These are phyloP conservation scores for Drepana arcuata DNA, from an alignment of 1,140 invertebrate genomes.

Conservation along the genomic window DNA sequence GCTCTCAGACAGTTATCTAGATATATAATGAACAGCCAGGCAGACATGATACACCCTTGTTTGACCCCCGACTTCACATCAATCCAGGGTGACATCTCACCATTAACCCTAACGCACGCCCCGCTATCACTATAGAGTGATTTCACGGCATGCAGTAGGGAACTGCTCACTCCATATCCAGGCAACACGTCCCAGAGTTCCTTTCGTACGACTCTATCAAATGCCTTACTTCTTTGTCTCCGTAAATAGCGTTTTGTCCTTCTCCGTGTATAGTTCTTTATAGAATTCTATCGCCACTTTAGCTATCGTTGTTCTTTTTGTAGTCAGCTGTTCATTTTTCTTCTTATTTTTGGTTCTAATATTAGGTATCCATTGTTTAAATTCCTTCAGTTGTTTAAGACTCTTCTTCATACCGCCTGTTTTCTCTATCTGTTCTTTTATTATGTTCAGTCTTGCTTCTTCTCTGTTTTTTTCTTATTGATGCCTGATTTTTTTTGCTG, in stretches of 20 bases:
- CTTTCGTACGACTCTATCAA: no score
- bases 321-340: slow-evolving; percentile 4
- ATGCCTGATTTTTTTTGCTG: slow-evolving; percentile 16
- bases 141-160: no score
- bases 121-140: no score
- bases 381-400: slow-evolving; percentile 9
- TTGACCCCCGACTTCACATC: no score
- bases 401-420: slow-evolving; percentile 10
- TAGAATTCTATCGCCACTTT: slow-evolving; percentile 15
- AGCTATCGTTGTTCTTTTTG: slow-evolving; percentile 10
- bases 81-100: no score
- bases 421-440: slow-evolving; percentile 12
- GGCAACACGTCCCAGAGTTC: no score
- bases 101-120: no score
- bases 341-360: slow-evolving; percentile 6
- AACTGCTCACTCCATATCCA: no score
- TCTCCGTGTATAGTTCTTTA: slow-evolving; percentile 11
- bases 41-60: no score
- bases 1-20: no score
- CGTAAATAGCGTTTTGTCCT: slow-evolving; percentile 1
- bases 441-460: slow-evolving; percentile 6
- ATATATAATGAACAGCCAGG: no score
- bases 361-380: slow-evolving; percentile 10
- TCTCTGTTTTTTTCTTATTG: slow-evolving; percentile 15
- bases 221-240: not conserved